These are phyloP conservation scores for Parelbella ahira DNA, from an alignment of 2,888 invertebrate genomes.

Conservation along the genomic window DNA sequence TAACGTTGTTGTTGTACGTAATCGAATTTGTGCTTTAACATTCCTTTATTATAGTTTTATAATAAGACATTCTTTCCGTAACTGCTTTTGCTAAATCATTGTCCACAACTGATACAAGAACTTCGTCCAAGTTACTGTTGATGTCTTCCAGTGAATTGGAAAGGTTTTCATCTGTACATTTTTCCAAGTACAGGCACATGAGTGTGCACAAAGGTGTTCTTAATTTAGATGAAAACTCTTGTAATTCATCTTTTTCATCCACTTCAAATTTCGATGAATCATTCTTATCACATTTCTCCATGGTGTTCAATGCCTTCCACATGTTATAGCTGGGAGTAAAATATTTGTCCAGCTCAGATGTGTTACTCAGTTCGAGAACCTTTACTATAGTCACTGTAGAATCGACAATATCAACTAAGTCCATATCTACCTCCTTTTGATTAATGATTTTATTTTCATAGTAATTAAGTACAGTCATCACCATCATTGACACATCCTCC, in stretches of 20 bases:
- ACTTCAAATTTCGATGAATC: constrained; percentile 49
- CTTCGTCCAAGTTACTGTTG: constrained; percentile 48
- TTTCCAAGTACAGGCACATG: constrained; percentile 54
- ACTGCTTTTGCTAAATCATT: constrained; percentile 41
- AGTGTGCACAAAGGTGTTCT: constrained; percentile 47
- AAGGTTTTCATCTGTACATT: constrained; percentile 52
- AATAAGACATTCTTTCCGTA: constrained; percentile 44
- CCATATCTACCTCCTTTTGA: constrained; percentile 59
- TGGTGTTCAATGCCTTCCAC: constrained; percentile 52
- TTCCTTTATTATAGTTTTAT: constrained; percentile 54
- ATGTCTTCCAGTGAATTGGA: constrained; percentile 47
- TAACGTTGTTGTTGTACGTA: too few species aligned
- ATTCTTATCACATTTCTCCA: constrained; percentile 45
- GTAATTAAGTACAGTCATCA: constrained; percentile 52
- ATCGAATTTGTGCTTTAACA: constrained; percentile 36
- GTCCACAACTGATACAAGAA: constrained; percentile 45
- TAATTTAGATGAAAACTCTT: constrained; percentile 49
- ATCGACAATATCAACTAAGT: constrained; percentile 59
- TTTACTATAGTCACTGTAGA: constrained; percentile 52
- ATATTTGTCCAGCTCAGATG: constrained; percentile 47
- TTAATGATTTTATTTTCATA: constrained; percentile 58
- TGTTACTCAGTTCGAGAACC: constrained; percentile 43
- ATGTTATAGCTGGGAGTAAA: constrained; percentile 54
- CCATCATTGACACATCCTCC: constrained; percentile 45
- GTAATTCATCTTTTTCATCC: constrained; percentile 48